Evolutionary conservation across 2,888 invertebrate species (phyloP), one percentile per base, ranked within the genome.

Genomic region (Tipula confusa): DNA sequence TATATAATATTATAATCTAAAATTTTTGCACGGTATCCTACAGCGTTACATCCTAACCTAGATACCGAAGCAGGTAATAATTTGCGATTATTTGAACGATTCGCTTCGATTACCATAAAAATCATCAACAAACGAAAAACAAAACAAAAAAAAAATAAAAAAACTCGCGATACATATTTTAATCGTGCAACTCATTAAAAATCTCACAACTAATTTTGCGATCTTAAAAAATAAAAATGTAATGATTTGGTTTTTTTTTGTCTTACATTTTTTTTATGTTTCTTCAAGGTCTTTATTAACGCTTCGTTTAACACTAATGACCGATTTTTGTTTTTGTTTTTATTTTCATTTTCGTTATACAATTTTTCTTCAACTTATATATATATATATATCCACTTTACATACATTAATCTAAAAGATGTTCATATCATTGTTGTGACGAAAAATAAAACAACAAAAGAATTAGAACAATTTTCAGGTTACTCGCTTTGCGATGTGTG

Each of bases 271-370:
- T 64, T 64, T 64, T 64, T 64, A 64, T 64, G 64, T 29, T 80
- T 80, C 29, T 80, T 80, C 80, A 80, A 80, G 80, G 80, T 80
- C 80, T 80, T 80, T 80, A 80, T 80, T 80, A n/a, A 80, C 80
- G 80, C 80, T 80, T 80, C 80, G 80, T 80, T 80, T 80, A 80
- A 80, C 80, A 80, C 80, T 80, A 80, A 80, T 80, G 80, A 80
- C 80, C 80, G 80, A 80, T 80, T 80, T 80, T 80, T 80, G 80
- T 80, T 80, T 80, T 80, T 80, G n/a, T 80, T 80, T 80, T 80
- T 80, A 80, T 80, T 80, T 80, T 80, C 31, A 31, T 80, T 80
- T 80, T 80, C 29, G 29, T 80, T 80, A 29, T 80, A 80, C 80
- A 29, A 29, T 80, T 80, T 29, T 80, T 29, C 80, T 80, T 80